phyloP scores from a whole-genome alignment of 2,797 vertebrate genomes.

The Phalloptychus januarius region DNA sequence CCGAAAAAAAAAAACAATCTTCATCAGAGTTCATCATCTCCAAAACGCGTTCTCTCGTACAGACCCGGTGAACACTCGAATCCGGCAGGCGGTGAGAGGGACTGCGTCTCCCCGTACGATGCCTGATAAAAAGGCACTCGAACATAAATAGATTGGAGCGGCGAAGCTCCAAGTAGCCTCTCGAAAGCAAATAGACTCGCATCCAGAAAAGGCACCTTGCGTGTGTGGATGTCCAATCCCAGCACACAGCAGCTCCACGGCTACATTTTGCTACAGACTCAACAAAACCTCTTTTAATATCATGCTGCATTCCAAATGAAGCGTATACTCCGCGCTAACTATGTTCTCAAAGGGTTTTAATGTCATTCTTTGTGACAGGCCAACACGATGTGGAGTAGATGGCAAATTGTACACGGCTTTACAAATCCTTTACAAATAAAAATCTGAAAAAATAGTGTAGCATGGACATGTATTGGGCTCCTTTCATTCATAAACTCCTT shows the following conservation, averaged over 20 bases:
- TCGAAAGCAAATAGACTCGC: conserved; percentile 63
- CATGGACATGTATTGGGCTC: background rate
- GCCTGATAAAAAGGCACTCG: conserved; percentile 66
- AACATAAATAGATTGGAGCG: conserved; percentile 73
- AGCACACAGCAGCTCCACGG: conserved; percentile 19
- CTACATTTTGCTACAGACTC: background rate
- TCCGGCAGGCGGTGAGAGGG: conserved; percentile 57
- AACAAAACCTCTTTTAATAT: background rate
- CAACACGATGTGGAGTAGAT: background rate
- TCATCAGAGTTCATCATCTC: conserved; percentile 35
- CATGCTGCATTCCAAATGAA: background rate
- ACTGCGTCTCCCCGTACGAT: conserved; percentile 51
- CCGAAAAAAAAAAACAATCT: conserved; percentile 5
- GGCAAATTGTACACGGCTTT: background rate
- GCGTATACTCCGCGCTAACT: background rate
- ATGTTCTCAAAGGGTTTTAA: background rate
- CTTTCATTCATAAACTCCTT: background rate
- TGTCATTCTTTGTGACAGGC: background rate
- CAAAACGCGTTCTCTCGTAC: conserved; percentile 41
- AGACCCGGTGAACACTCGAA: conserved; percentile 46
- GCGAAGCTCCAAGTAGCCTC: conserved; percentile 55
- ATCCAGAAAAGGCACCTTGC: conserved; percentile 45
- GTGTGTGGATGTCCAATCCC: conserved; percentile 34
- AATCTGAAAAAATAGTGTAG: background rate
- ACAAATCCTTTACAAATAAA: background rate